Base-by-base conservation (phyloP, 2,888 invertebrate species). In the Drosophila colorata region DNA sequence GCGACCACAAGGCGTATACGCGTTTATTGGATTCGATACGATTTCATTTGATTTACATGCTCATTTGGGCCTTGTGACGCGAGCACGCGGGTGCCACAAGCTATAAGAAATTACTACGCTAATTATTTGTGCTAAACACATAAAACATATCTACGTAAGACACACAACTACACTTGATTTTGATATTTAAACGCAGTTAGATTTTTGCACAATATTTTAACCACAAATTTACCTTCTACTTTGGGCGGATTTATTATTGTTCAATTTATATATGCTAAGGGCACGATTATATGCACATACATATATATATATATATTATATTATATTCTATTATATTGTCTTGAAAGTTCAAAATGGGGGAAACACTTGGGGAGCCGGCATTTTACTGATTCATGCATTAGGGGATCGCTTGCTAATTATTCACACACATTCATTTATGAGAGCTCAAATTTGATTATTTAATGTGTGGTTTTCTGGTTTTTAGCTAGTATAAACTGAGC, bases 11-110 rank as follows among this genome's bases (percentile, higher is more conserved):
- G 70, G 69, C 85, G 78, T 76, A 83, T 74, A 68, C 68, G 53
- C 69, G 53, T 44, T 80, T 56, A 80, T 69, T 69, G 41, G 18
- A 85, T 85, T 85, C 68, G 88, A 67, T 86, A 88, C 82, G 82
- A 82, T 88, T 86, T 82, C 80, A 73, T 87, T 88, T 67, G 64
- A 84, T 84, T 88, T 75, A 74, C 83, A 78, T 80, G 58, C 73
- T 76, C 75, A 84, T 84, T 60, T 51, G 61, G n/a, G 58, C 67
- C 86, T 81, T 84, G 78, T 87, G 79, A 74, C 44, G 23, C 38
- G n/a, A 28, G 35, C 51, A 52, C 48, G 57, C 28, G 47, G 49
- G 20, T 28, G 33, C 37, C 23, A 13, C 25, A 9, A 23, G 31
- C 48, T 18, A 51, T 47, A 40, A 38, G 28, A 56, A 55, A 79